Percentiles rank a stretch among this genome's conserved stretches.
phyloP scores from a whole-genome alignment of 2,113 vertebrate genomes.

The Apodemus speciosus region DNA sequence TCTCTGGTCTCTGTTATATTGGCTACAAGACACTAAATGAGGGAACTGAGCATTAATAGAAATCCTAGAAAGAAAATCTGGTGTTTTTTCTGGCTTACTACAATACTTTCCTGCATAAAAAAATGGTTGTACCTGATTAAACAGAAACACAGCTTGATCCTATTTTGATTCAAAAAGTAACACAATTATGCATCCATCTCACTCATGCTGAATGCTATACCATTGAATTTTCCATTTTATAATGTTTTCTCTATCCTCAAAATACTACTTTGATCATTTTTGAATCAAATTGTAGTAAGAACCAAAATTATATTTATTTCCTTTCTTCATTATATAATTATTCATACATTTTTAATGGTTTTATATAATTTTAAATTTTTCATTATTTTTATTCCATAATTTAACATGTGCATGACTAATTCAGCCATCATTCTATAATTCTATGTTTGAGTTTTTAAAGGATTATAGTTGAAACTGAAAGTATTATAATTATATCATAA shows the following conservation, averaged over 20 bases:
- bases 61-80: background rate
- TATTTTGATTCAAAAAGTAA: constrained; percentile 35
- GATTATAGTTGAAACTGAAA: background rate
- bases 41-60: background rate
- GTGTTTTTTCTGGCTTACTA: background rate
- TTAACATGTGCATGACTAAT: background rate
- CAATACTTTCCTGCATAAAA: constrained; percentile 33
- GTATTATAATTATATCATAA: background rate
- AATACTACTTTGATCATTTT: constrained; percentile 25
- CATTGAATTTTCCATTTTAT: background rate
- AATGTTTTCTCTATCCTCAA: constrained; percentile 12
- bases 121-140: constrained; percentile 32
- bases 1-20: background rate
- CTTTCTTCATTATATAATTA: background rate
- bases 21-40: background rate
- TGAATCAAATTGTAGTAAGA: background rate
- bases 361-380: background rate
- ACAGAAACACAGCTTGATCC: constrained; percentile 17
- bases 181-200: background rate
- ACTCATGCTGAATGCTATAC: constrained; percentile 45
- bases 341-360: background rate
- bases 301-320: background rate
- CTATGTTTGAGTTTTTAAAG: background rate
- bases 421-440: background rate
- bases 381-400: constrained; percentile 29